Percentiles rank a stretch among this genome's conserved stretches.
These are phyloP conservation scores for Cottoperca gobio DNA, from an alignment of 2,797 vertebrate genomes.

Conservation along the genomic window DNA sequence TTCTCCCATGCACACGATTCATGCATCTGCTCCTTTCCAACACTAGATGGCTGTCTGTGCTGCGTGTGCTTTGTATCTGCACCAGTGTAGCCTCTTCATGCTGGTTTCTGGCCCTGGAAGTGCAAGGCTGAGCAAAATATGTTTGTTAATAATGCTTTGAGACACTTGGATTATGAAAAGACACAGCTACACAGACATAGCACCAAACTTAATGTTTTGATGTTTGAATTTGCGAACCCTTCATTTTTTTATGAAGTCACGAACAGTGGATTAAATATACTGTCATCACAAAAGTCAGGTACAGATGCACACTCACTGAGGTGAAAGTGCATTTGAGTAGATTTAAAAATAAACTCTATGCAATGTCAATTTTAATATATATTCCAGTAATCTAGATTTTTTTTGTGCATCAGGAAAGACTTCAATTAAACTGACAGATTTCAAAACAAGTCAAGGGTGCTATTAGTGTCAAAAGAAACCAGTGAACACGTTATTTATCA, in stretches of 20 bases:
- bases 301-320: constrained; percentile 60
- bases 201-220: constrained; percentile 83
- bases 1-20: neutral
- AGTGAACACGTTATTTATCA: constrained; percentile 60
- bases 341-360: constrained; percentile 84
- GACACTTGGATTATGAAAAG: constrained; percentile 85
- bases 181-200: constrained; percentile 82
- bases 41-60: constrained; percentile 88
- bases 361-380: constrained; percentile 73
- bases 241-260: constrained; percentile 71
- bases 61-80: constrained; percentile 52
- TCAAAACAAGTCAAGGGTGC: constrained; percentile 69
- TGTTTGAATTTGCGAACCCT: constrained; percentile 80
- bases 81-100: constrained; percentile 31
- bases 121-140: constrained; percentile 73
- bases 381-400: constrained; percentile 55
- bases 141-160: constrained; percentile 84
- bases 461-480: constrained; percentile 59
- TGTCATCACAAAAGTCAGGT: constrained; percentile 78
- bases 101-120: constrained; percentile 68
- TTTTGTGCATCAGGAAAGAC: constrained; percentile 58
- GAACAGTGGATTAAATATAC: constrained; percentile 79
- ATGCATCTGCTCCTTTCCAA: constrained; percentile 46
- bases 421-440: constrained; percentile 69
- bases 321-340: constrained; percentile 78